phyloP scores from a whole-genome alignment of 2,797 vertebrate genomes.

The Momotus momota region DNA sequence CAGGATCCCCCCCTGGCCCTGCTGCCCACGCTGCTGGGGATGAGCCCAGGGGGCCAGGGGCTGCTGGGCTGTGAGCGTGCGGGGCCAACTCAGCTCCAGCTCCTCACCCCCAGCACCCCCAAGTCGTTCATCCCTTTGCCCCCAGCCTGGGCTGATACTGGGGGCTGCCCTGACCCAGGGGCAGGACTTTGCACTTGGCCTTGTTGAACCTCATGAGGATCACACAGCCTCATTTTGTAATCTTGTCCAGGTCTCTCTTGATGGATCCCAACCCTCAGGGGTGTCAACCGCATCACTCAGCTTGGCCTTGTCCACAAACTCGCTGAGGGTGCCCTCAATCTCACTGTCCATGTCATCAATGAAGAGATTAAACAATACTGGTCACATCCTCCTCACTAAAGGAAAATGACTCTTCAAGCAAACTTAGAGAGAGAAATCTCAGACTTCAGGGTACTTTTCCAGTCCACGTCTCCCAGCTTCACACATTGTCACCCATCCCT shows the following conservation, averaged over 20 bases:
- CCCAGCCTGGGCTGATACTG: not conserved
- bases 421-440: not conserved
- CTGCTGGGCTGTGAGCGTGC: accelerated
- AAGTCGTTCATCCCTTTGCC: no score
- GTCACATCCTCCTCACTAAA: not conserved
- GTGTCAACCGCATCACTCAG: not conserved
- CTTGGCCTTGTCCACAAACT: not conserved
- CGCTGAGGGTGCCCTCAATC: not conserved
- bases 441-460: not conserved
- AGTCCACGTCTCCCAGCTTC: not conserved
- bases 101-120: not conserved
- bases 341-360: not conserved
- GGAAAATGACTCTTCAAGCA: not conserved
- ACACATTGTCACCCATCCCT: accelerated
- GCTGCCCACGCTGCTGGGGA: accelerated
- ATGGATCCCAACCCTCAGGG: not conserved
- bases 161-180: accelerated
- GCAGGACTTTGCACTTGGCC: not conserved
- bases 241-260: not conserved
- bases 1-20: not conserved
- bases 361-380: not conserved
- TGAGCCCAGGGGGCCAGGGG: not conserved
- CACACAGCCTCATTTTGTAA: accelerated
- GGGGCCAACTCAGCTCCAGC: not conserved
- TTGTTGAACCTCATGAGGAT: not conserved